phyloP scores from a whole-genome alignment of 2,888 invertebrate genomes.

The Acanthosepion esculentum region DNA sequence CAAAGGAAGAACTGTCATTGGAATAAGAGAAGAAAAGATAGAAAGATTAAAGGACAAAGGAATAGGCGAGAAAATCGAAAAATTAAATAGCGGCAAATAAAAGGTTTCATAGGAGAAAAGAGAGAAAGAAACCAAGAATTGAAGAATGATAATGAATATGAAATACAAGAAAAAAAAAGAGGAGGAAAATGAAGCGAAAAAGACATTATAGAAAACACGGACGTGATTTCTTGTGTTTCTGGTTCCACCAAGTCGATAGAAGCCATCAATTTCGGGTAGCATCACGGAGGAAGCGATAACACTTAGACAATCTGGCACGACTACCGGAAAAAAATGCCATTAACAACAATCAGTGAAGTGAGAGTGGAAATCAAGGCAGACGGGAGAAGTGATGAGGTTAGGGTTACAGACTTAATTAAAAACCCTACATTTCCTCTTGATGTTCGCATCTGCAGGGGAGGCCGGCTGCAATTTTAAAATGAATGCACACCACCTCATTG shows the following conservation, averaged over 20 bases:
- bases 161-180: too few species aligned
- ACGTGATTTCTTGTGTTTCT: not conserved
- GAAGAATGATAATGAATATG: too few species aligned
- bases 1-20: too few species aligned
- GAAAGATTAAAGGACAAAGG: too few species aligned
- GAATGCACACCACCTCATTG: not conserved
- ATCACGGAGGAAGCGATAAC: not conserved
- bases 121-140: too few species aligned
- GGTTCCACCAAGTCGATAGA: not conserved
- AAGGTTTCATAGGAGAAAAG: too few species aligned
- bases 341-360: not conserved
- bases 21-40: too few species aligned
- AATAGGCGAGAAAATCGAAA: too few species aligned
- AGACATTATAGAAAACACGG: not conserved
- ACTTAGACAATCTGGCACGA: not conserved
- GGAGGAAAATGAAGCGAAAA: not conserved
- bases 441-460: conserved; percentile 15
- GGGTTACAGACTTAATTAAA: not conserved
- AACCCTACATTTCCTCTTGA: not conserved
- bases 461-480: not conserved
- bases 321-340: not conserved
- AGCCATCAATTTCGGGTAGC: not conserved
- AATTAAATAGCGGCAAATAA: too few species aligned
- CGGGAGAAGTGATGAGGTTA: not conserved
- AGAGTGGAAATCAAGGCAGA: not conserved